Evolutionary conservation across 2,888 invertebrate genomes (phyloP), one percentile per base, ranked within the genome.

Genomic region (Lordiphosa fenestrarum): DNA sequence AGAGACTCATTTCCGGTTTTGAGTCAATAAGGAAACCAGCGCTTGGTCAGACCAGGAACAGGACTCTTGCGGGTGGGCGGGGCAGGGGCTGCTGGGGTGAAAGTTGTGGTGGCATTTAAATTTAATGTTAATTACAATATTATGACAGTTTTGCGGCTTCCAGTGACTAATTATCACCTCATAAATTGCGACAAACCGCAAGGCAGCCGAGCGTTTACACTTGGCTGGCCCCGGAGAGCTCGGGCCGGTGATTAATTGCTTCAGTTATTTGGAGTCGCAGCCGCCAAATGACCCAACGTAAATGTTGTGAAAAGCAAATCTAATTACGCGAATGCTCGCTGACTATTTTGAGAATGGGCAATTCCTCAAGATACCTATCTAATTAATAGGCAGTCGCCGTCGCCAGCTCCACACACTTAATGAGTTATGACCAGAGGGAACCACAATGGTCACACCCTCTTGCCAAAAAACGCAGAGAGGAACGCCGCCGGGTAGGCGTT

Each of bases 281-380:
- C 71, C 81, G 78, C 62, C 77, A 84, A 84, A 81, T 84, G 61
- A 63, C 62, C 67, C 37, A 85, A 84, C 80, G 83, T 76, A 86
- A 84, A 84, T 86, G 84, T 87, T 87, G 85, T 86, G 86, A 86
- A 86, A 86, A 82, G 87, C 80, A 87, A 88, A 88, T 88, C 88
- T 89, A 89, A 89, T 89, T 89, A 89, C 89, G 89, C 89, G 86
- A 88, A 88, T 77, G 88, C 71, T 57, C 70, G 73, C 62, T 68
- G 81, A 86, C 88, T 88, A 88, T 30, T 88, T 88, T 87, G 85
- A 88, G 82, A 89, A 85, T 75, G 82, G 78, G 86, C 89, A 88
- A 89, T 89, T 88, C 87, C 88, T 89, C 89, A 88, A 89, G 88
- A 89, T 89, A 87, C 75, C 88, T 88, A 88, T 89, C 88, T 86